Evolutionary conservation across 30 jellyfish, hydroid and myxozoan genomes (phyloP).

Genomic region (Turritopsis rubra): DNA sequence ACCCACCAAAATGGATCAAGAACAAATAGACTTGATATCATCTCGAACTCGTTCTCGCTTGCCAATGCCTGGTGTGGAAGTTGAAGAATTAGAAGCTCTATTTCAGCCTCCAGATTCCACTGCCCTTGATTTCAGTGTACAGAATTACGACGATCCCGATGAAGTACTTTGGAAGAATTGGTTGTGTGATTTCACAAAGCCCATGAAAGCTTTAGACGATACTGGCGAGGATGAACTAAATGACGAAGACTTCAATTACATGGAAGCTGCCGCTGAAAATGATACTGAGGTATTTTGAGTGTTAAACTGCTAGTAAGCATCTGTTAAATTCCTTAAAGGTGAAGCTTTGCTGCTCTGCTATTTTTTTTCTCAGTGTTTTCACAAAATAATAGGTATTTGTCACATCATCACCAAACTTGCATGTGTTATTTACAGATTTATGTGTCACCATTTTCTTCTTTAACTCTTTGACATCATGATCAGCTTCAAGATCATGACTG

Average conservation of each 20-base stretch:
- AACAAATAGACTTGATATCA: constrained; percentile 52
- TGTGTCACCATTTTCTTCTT: too few species aligned
- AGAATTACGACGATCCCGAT: constrained; percentile 57
- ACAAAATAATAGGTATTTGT: too few species aligned
- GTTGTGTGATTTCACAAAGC: constrained; percentile 27
- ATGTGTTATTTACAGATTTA: too few species aligned
- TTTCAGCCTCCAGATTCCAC: constrained; percentile 78
- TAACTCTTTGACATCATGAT: too few species aligned
- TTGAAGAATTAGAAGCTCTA: constrained; percentile 60
- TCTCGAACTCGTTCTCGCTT: constrained; percentile 65
- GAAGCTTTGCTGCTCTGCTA: too few species aligned
- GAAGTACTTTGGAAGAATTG: constrained; percentile 64
- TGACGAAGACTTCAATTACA: constrained; percentile 92
- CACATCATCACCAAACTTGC: too few species aligned
- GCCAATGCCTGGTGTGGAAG: constrained; percentile 61
- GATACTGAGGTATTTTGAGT: constrained; percentile 49
- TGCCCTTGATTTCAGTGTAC: constrained; percentile 49
- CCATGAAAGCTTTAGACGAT: constrained; percentile 35
- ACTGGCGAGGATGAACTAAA: constrained; percentile 59
- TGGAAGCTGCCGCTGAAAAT: constrained; percentile 79
- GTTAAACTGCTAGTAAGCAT: too few species aligned
- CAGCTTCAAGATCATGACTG: too few species aligned
- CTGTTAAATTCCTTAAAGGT: background rate
- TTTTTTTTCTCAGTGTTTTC: too few species aligned
- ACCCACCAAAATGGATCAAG: background rate